Evolutionary conservation across 2,797 vertebrate species (phyloP), one percentile per base, ranked within the genome.

Genomic region (Hipposideros larvatus): DNA sequence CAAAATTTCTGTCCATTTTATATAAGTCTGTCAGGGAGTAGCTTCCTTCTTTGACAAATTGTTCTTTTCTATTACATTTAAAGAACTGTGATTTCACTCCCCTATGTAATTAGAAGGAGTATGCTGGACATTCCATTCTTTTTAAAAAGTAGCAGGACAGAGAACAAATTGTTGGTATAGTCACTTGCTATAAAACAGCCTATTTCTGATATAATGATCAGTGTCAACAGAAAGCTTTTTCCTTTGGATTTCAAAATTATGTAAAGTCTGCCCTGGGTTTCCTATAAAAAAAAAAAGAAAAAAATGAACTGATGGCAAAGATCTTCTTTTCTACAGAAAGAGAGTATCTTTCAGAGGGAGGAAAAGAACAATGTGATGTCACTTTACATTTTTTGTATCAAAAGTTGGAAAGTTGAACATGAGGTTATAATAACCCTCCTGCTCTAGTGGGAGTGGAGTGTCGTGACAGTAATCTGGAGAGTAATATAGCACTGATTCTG

Each of bases 11-110:
- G 41, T 79, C 16, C 66, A 86, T 65, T 97, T 90, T 88, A 46
- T 71, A 3, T 89, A 80, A 48, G 31, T 48, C 65, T 96, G 16
- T 92, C 55, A 96, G 19, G 46, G 70, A 84, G 37, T 28, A 9
- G 48, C 22, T 53, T 91, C 48, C 51, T 70, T 82, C 14, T 95
- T 87, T 95, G 65, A 96, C 43, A 96, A 95, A 93, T 19, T 75
- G 11, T 77, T 87, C 48, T 82, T 80, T 70, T 90, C 88, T 82
- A 87, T 96, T 96, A 24, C 21, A 94, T 70, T 94, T 95, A 88
- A 96, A 63, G 63, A 85, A 87, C 68, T 55, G 43, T 65, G 63
- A 86, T 92, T 92, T 92, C 66, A 94, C n/a, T 95, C 19, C 73
- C 18, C 41, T 87, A 41, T 65, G 9, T 91, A 88, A 90, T 88